phyloP scores from a whole-genome alignment of 2,797 vertebrate species.

The Synanceia verrucosa region DNA sequence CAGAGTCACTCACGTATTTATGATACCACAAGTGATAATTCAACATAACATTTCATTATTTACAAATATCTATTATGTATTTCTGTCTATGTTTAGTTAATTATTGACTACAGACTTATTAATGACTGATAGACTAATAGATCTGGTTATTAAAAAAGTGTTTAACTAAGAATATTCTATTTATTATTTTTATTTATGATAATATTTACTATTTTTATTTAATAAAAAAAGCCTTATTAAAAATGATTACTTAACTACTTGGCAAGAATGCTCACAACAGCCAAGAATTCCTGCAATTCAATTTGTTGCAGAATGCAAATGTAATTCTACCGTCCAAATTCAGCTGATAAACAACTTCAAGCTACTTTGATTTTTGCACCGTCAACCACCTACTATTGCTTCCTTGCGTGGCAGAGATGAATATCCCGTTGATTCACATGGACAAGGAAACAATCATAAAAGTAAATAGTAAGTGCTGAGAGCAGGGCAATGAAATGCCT shows the following conservation, averaged over 20 bases:
- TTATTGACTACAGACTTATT: not conserved
- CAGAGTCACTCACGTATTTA: no score
- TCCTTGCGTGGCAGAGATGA: slow-evolving; percentile 14
- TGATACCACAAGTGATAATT: no score
- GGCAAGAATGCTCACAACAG: not conserved
- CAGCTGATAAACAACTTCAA: slow-evolving; percentile 20
- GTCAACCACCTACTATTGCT: not conserved
- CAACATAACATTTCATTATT: no score
- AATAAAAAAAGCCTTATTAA: not conserved
- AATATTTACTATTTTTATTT: no score
- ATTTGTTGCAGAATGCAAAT: not conserved
- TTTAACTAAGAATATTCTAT: not conserved
- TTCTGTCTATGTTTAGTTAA: no score
- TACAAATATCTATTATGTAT: no score
- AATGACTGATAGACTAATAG: not conserved
- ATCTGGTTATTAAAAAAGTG: not conserved
- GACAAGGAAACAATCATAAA: slow-evolving; percentile 56
- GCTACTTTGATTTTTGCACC: not conserved
- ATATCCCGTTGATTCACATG: slow-evolving; percentile 40
- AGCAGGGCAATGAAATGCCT: slow-evolving; percentile 51
- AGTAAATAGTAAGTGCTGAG: slow-evolving; percentile 55
- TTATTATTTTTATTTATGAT: no score
- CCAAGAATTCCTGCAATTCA: no score
- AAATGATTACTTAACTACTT: not conserved
- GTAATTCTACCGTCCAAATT: not conserved